Evolutionary conservation across 1,140 invertebrate genomes (phyloP).

Genomic region (Babylonia areolata): DNA sequence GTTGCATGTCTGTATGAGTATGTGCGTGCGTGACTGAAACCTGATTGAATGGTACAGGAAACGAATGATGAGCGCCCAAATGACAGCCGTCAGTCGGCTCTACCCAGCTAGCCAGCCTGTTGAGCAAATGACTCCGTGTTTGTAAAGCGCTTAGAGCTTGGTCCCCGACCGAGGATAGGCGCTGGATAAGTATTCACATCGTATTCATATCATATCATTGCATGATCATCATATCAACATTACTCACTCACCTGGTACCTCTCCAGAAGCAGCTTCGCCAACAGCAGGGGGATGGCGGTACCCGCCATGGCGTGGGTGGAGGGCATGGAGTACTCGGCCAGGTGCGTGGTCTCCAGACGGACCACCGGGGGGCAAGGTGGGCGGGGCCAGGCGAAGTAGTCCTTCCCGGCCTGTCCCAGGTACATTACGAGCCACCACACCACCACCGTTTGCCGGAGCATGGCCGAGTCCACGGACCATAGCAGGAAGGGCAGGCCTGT

Average conservation of each 20-base stretch:
- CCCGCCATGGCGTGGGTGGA: constrained; percentile 95
- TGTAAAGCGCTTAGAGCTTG: too few species aligned
- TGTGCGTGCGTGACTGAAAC: too few species aligned
- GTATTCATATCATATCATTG: too few species aligned
- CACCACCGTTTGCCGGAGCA: constrained; percentile 81
- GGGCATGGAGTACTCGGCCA: constrained; percentile 96
- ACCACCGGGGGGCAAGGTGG: constrained; percentile 88
- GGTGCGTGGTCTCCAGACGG: constrained; percentile 85
- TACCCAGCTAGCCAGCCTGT: too few species aligned
- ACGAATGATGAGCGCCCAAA: too few species aligned
- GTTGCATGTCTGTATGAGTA: too few species aligned
- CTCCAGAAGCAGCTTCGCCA: constrained; percentile 86
- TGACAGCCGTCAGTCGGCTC: too few species aligned
- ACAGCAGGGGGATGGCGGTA: constrained; percentile 88
- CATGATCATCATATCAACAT: too few species aligned
- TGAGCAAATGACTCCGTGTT: too few species aligned
- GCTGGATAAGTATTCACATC: too few species aligned
- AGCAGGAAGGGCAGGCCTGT: constrained; percentile 91
- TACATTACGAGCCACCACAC: constrained; percentile 91
- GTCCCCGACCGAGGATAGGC: too few species aligned
- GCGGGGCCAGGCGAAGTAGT: constrained; percentile 85
- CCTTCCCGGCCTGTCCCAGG: constrained; percentile 86
- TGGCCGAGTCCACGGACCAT: constrained; percentile 85
- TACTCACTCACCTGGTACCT: constrained; percentile 88
- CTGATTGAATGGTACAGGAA: too few species aligned